phyloP scores from a whole-genome alignment of 2,888 invertebrate genomes.

The Synergus umbraculus region DNA sequence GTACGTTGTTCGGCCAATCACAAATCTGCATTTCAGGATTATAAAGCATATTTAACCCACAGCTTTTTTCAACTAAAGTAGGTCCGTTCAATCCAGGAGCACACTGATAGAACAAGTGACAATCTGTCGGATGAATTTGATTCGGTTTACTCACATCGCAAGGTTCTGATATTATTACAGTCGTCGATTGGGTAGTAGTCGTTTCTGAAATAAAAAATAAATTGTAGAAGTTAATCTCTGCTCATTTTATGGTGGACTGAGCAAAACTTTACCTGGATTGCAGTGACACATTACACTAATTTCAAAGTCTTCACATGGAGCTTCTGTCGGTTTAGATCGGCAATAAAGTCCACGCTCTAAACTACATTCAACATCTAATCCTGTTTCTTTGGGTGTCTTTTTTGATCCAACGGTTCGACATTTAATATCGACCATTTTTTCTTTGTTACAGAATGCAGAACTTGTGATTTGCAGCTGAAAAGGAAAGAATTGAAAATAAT shows the following conservation, averaged over 20 bases:
- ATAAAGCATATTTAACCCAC: constrained; percentile 83
- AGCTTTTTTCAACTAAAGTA: constrained; percentile 82
- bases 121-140: constrained; percentile 83
- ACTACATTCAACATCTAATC: constrained; percentile 87
- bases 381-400: constrained; percentile 83
- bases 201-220: not conserved
- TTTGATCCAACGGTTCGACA: constrained; percentile 84
- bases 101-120: constrained; percentile 86
- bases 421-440: constrained; percentile 85
- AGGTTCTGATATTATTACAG: constrained; percentile 30
- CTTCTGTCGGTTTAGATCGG: constrained; percentile 69
- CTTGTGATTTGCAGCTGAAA: constrained; percentile 73
- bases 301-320: constrained; percentile 89
- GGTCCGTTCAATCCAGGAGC: constrained; percentile 77
- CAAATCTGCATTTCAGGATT: constrained; percentile 83
- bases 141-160: constrained; percentile 79
- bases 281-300: constrained; percentile 87
- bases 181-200: constrained; percentile 17
- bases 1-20: constrained; percentile 82
- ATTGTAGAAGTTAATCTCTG: not conserved
- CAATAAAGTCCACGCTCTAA: constrained; percentile 87
- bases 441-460: constrained; percentile 81
- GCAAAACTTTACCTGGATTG: constrained; percentile 46
- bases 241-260: not conserved
- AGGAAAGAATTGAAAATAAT: not conserved